Conservation (phyloP, 1,140 invertebrate genomes). For the Ceratitis capitata region DNA sequence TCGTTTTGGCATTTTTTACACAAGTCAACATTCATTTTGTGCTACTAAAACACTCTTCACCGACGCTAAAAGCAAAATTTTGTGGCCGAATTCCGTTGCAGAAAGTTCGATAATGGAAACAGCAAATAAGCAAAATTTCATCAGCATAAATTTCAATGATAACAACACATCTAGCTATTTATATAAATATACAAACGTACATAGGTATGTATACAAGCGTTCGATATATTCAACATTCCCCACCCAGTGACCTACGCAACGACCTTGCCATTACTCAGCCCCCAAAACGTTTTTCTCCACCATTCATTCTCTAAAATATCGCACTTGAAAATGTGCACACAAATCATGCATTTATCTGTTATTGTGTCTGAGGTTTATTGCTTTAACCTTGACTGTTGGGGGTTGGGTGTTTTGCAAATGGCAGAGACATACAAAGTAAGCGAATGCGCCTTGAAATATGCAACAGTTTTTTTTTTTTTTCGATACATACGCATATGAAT, state of each 20-base stretch:
- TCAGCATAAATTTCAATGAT: too few relatives aligned
- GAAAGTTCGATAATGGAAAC: too few relatives aligned
- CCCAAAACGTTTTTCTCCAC: neutral
- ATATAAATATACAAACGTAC: too few relatives aligned
- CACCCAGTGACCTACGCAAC: neutral
- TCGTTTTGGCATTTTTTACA: too few relatives aligned
- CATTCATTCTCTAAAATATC: neutral
- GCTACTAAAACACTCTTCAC: too few relatives aligned
- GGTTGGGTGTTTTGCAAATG: neutral
- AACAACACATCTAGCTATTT: too few relatives aligned
- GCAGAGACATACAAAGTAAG: neutral
- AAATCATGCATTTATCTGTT: neutral
- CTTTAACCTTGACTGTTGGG: neutral
- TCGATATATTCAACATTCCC: too few relatives aligned
- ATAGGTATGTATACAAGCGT: too few relatives aligned
- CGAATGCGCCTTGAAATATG: constrained; percentile 21
- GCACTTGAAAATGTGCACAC: neutral
- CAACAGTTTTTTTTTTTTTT: constrained; percentile 17
- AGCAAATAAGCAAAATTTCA: too few relatives aligned
- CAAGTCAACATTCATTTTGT: too few relatives aligned
- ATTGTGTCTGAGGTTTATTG: neutral
- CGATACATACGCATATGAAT: neutral
- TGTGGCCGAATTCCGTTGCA: too few relatives aligned
- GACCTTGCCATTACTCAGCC: neutral
- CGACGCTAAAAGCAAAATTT: too few relatives aligned